These are phyloP conservation scores for Myrmophylax atrothorax DNA, from an alignment of 2,113 vertebrate species.

Conservation along the genomic window DNA sequence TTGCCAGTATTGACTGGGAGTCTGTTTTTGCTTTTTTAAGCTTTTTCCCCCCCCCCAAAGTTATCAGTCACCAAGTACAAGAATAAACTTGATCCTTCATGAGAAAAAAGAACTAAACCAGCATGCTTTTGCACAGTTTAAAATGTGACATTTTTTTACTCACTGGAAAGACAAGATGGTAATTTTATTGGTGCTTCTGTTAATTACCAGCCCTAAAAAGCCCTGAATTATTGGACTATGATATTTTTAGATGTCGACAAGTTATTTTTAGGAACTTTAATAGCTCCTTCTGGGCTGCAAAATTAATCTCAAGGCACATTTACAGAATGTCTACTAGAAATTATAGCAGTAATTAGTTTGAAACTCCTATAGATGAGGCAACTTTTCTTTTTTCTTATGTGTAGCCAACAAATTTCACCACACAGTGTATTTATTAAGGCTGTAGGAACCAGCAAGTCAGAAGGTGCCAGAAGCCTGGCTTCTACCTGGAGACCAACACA, in stretches of 20 bases:
- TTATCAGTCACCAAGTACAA: not conserved
- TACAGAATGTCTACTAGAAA: not conserved
- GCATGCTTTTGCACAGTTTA: not conserved
- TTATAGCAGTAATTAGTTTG: not conserved
- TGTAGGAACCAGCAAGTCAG: not conserved
- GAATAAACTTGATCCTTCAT: not conserved
- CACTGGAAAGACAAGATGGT: not conserved
- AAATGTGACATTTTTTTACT: not conserved
- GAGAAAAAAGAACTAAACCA: not conserved
- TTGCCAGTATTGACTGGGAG: not conserved
- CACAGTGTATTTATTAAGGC: not conserved
- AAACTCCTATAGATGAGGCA: not conserved
- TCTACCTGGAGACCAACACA: fast-evolving
- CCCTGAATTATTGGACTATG: not conserved
- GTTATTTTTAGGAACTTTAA: slow-evolving; percentile 31
- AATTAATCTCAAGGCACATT: not conserved
- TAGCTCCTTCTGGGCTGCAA: not conserved
- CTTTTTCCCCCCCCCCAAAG: not conserved
- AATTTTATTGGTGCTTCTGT: not conserved
- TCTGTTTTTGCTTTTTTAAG: not conserved
- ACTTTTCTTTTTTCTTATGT: not conserved
- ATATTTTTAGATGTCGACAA: not conserved
- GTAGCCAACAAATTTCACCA: not conserved
- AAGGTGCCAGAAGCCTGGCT: not conserved
- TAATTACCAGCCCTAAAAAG: not conserved